phyloP scores from a whole-genome alignment of 2,888 invertebrate species.

The Eupeodes latifasciatus region DNA sequence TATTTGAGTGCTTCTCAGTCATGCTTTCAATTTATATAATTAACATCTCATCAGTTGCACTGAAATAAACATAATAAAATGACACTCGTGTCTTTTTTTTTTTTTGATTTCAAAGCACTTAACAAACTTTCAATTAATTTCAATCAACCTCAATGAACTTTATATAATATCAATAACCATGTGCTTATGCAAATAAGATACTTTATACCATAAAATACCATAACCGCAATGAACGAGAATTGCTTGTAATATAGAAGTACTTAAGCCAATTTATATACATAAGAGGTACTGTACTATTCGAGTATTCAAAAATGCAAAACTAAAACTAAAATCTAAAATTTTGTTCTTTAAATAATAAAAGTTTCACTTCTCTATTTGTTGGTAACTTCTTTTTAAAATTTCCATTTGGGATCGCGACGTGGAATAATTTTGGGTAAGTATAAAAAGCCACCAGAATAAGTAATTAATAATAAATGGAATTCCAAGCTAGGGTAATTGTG shows the following conservation, averaged over 20 bases:
- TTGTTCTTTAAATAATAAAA: constrained; percentile 32
- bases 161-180: neutral
- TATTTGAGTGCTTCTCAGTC: no score
- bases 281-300: neutral
- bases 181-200: constrained; percentile 12
- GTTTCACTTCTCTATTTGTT: neutral
- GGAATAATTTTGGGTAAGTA: constrained; percentile 41
- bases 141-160: constrained; percentile 27
- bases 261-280: constrained; percentile 33
- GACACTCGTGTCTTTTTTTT: neutral
- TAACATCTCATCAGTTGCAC: neutral
- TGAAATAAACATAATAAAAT: neutral
- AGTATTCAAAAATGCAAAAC: constrained; percentile 35
- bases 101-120: constrained; percentile 11
- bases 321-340: constrained; percentile 34
- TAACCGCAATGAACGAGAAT: no score
- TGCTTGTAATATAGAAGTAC: neutral
- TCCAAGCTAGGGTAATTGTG: constrained; percentile 5
- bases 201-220: no score
- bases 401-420: constrained; percentile 16
- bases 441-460: constrained; percentile 59
- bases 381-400: neutral
- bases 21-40: neutral
- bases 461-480: constrained; percentile 71
- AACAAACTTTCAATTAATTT: neutral